A percentile compares a stretch with the other conserved stretches of the same genome.
Evolutionary conservation across 35 echinoderm and acorn worm species (phyloP).

Genomic region (Strongylocentrotus purpuratus): DNA sequence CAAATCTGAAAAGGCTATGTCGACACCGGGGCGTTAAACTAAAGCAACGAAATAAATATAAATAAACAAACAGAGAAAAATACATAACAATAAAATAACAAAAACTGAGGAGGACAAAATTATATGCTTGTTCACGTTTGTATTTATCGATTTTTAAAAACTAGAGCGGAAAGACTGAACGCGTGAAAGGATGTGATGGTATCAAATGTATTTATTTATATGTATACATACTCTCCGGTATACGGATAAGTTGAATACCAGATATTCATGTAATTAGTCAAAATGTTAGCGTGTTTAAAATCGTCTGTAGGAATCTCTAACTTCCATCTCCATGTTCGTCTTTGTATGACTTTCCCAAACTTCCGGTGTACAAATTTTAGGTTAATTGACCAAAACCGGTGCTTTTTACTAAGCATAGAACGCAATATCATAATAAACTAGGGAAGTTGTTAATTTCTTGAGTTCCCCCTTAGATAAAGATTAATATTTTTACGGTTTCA

Average conservation of each 20-base stretch:
- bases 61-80: too few relatives aligned
- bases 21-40: too few relatives aligned
- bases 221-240: not conserved
- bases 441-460: constrained; percentile 36
- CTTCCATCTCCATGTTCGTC: not conserved
- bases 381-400: constrained; percentile 33
- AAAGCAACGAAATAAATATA: too few relatives aligned
- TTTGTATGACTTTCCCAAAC: not conserved
- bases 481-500: not conserved
- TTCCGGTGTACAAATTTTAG: not conserved
- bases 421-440: not conserved
- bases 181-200: not conserved
- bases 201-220: not conserved
- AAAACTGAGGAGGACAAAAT: too few relatives aligned
- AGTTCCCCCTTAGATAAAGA: not conserved
- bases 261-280: not conserved
- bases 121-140: too few relatives aligned
- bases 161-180: not conserved
- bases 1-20: too few relatives aligned
- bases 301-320: not conserved
- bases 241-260: not conserved
- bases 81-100: too few relatives aligned
- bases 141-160: not conserved
- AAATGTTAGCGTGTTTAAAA: not conserved
- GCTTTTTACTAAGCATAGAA: not conserved